Base-by-base conservation (phyloP, 2,888 invertebrate genomes). In the Macaria notata region DNA sequence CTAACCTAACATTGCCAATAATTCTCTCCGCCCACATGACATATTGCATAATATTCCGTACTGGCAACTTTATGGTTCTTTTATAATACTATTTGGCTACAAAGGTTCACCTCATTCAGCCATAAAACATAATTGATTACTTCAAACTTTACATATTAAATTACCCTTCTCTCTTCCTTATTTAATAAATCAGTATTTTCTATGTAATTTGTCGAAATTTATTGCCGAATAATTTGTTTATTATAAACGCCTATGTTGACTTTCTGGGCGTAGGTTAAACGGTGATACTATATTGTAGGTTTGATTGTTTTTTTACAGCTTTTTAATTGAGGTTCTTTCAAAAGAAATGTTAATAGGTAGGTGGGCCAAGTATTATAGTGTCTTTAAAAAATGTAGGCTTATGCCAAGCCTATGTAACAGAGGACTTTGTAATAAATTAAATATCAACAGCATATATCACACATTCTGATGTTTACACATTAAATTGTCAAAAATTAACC, bases 61-160 rank as follows among this genome's bases (percentile, higher is more conserved):
- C 31, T 54, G 39, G 49, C 30, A 48, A 54, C 43, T 49, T 54
- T 54, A 49, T 41, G 43, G 38, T 36, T 9, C 29, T 49, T 49
- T 39, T 49, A 19, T 42, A 39, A 45, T 9, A 46, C 36, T 0
- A 7, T 51, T 56, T 51, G 31, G 43, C 44, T 51, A n/a, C 4
- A 4, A 43, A 42, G 43, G 31, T 49, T 29, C 43, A 41, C 36
- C 42, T 43, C 19, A 44, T 54, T 46, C n/a, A 54, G 46, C 44
- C 38, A 54, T 54, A 44, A 55, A 58, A 7, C n/a, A 42, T 53
- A 50, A 56, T 58, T 47, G 45, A 58, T 55, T 7, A 30, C 49
- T 39, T 9, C 49, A 9, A 31, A 44, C 49, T 58, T 56, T 31
- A 44, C 58, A 58, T 54, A 49, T 29, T 38, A 41, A 55, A 49